Percentiles rank a stretch among this genome's conserved stretches.
phyloP scores from a whole-genome alignment of 2,888 invertebrate species.

The Meandrusa payeni region DNA sequence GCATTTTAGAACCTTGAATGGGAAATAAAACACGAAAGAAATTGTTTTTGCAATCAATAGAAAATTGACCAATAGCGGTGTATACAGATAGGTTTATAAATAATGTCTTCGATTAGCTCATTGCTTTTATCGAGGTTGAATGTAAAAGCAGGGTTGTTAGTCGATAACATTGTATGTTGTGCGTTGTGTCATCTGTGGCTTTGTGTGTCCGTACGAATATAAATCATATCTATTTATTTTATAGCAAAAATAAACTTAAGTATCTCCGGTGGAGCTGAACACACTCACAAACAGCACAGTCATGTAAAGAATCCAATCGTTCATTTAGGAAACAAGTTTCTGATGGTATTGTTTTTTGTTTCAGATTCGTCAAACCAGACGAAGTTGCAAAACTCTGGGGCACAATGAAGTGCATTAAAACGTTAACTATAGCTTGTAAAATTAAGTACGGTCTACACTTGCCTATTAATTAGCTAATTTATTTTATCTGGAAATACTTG shows the following conservation, averaged over 20 bases:
- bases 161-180: slow-evolving; percentile 11
- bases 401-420: slow-evolving; percentile 87
- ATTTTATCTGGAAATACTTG: too few species aligned
- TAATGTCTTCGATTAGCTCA: slow-evolving; percentile 6
- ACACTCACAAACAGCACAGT: too few species aligned
- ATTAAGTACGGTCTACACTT: too few species aligned
- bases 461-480: too few species aligned
- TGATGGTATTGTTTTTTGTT: too few species aligned
- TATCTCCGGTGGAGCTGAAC: too few species aligned
- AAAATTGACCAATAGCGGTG: slow-evolving; percentile 19
- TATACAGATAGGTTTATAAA: slow-evolving; percentile 5
- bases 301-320: too few species aligned
- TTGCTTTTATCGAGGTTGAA: slow-evolving; percentile 18
- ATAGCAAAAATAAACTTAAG: too few species aligned
- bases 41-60: slow-evolving; percentile 26
- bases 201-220: neutral
- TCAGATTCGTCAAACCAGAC: slow-evolving; percentile 91
- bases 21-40: slow-evolving; percentile 34
- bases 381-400: slow-evolving; percentile 94
- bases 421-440: too few species aligned
- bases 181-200: slow-evolving; percentile 1
- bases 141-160: slow-evolving; percentile 11
- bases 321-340: too few species aligned
- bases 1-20: slow-evolving; percentile 35
- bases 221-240: neutral